phyloP scores from a whole-genome alignment of 2,888 invertebrate species.

The Rotaria macrura region DNA sequence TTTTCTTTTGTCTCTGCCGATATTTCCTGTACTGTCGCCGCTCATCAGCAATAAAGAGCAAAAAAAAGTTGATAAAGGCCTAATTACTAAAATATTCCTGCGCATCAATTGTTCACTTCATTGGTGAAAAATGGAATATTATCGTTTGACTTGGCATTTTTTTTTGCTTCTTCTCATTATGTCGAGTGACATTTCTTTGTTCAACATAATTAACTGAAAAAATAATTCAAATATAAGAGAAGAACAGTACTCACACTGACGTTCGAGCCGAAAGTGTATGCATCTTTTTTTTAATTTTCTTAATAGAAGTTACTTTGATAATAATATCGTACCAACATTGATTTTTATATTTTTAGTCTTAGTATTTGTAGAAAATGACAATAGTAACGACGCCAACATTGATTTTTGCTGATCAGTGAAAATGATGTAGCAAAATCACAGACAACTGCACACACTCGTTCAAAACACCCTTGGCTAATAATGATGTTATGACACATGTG shows the following conservation, averaged over 20 bases:
- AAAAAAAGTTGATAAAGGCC: neutral
- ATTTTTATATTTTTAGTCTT: neutral
- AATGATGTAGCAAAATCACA: neutral
- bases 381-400: neutral
- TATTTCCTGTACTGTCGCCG: slow-evolving; percentile 3
- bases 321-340: neutral
- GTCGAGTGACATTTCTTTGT: neutral
- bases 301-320: neutral
- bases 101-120: neutral
- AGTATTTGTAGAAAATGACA: neutral
- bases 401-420: neutral
- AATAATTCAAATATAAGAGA: neutral
- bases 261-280: neutral
- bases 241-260: neutral
- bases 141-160: neutral
- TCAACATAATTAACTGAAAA: neutral
- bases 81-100: neutral
- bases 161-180: neutral
- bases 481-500: neutral
- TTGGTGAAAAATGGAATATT: neutral
- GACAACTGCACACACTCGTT: neutral
- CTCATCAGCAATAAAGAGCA: neutral
- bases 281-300: neutral
- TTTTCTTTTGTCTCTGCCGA: slow-evolving; percentile 4
- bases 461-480: neutral